Evolutionary conservation across 2,797 vertebrate species (phyloP), one percentile per base, ranked within the genome.

Genomic region (Cetoscarus ocellatus): DNA sequence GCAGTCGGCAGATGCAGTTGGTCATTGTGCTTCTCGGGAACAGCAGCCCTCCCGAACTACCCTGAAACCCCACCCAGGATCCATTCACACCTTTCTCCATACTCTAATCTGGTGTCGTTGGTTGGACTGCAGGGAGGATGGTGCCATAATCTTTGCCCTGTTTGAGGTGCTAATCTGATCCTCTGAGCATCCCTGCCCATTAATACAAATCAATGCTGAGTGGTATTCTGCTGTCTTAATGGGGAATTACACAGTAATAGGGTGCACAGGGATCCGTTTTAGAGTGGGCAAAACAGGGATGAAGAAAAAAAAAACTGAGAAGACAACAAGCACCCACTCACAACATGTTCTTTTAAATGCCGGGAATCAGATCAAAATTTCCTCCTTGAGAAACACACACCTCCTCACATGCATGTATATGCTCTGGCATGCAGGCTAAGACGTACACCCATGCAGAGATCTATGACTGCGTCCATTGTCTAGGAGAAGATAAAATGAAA

Each of bases 1-100:
- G 80, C 72, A 85, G 86, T 86, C 86, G 90, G 82, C 86, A 85
- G 90, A 88, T 86, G 78, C 81, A 85, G 55, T 79, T 71, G 83
- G 84, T 85, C 85, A 83, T 76, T 58, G 56, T 67, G 83, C 80
- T 84, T 82, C 77, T 75, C 74, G 14, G 80, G 79, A 82, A 84
- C 83, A 82, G 82, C 70, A 71, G 80, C 62, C 70, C 73, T 57
- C 56, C 61, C 18, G 71, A 27, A 54, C 67, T 61, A 80, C 72
- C 73, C 84, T 64, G 48, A 78, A 78, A 59, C 77, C 69, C 12
- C 65, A 64, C 52, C 57, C 53, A 66, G 60, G 17, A 35, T 27
- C 48, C 19, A 42, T 59, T 39, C 57, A 62, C 57, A 66, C 42
- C 52, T 75, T 42, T 57, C 48, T 43, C 42, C 42, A 7, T 10